Evolutionary conservation across 2,888 invertebrate species (phyloP).

Genomic region (Pegoplata infirma): DNA sequence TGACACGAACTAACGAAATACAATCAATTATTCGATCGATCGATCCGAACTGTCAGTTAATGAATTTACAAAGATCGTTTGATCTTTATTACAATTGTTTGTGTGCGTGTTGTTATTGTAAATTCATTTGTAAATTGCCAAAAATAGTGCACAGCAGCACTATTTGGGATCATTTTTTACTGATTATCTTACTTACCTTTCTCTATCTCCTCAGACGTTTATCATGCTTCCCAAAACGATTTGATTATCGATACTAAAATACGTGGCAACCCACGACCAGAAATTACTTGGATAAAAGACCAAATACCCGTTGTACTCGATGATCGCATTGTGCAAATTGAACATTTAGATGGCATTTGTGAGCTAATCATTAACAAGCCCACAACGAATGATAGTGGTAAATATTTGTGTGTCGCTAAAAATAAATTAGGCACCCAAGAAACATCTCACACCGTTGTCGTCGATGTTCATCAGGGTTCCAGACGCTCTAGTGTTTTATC

Average conservation of each 20-base stretch:
- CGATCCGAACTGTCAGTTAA: constrained; percentile 10
- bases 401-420: constrained; percentile 81
- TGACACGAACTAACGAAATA: background rate
- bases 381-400: constrained; percentile 80
- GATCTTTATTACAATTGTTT: constrained; percentile 49
- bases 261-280: constrained; percentile 85
- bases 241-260: constrained; percentile 89
- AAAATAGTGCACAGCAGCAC: constrained; percentile 36
- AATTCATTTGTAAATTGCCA: constrained; percentile 44
- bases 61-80: constrained; percentile 33
- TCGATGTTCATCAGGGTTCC: constrained; percentile 73
- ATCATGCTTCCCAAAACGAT: constrained; percentile 86
- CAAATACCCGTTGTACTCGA: constrained; percentile 80
- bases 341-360: constrained; percentile 87
- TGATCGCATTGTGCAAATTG: constrained; percentile 82
- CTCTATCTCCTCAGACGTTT: constrained; percentile 81
- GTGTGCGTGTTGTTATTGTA: constrained; percentile 8
- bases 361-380: constrained; percentile 85
- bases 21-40: constrained; percentile 7
- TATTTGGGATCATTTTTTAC: constrained; percentile 39
- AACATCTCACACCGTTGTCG: constrained; percentile 83
- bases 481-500: constrained; percentile 74
- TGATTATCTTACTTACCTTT: constrained; percentile 20
- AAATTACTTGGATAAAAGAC: constrained; percentile 87
- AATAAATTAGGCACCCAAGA: constrained; percentile 86